Percentiles rank a stretch among this genome's conserved stretches.
Evolutionary conservation across 2,888 invertebrate species (phyloP).

Genomic region (Epinotia ramella): DNA sequence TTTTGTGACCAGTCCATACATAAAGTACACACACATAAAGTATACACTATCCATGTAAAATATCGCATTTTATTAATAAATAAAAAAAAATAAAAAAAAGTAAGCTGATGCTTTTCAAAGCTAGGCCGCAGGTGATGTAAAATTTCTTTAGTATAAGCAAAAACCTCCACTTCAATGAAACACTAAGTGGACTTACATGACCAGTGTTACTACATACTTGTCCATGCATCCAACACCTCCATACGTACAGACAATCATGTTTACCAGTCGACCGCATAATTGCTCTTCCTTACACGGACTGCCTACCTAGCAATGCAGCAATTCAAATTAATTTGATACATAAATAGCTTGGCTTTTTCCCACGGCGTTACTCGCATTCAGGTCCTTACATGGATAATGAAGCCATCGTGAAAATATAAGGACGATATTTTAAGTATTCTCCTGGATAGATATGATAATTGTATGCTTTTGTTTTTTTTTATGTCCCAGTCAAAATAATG

Average conservation of each 20-base stretch:
- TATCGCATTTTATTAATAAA: no score
- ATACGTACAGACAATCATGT: conserved; percentile 16
- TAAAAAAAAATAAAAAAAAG: no score
- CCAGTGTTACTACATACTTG: neutral
- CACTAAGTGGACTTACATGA: neutral
- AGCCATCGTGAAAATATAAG: neutral
- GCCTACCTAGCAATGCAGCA: conserved; percentile 7
- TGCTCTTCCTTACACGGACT: conserved; percentile 7
- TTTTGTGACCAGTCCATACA: no score
- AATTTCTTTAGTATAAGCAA: neutral
- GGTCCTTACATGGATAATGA: no score
- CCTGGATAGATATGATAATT: no score
- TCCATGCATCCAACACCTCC: conserved; percentile 1
- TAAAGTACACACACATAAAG: no score
- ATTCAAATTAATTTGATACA: conserved; percentile 24
- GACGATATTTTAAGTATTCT: neutral
- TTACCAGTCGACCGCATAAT: conserved; percentile 20
- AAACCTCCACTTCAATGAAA: neutral
- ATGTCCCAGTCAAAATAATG: no score
- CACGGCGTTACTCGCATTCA: neutral
- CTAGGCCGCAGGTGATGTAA: neutral
- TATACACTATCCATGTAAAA: no score
- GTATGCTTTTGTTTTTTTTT: neutral
- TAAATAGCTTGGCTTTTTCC: conserved; percentile 4
- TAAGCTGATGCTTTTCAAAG: neutral